A percentile compares a stretch with the other conserved stretches of the same genome.
Evolutionary conservation across 2,113 vertebrate species (phyloP).

Genomic region (Aldabrachelys gigantea): DNA sequence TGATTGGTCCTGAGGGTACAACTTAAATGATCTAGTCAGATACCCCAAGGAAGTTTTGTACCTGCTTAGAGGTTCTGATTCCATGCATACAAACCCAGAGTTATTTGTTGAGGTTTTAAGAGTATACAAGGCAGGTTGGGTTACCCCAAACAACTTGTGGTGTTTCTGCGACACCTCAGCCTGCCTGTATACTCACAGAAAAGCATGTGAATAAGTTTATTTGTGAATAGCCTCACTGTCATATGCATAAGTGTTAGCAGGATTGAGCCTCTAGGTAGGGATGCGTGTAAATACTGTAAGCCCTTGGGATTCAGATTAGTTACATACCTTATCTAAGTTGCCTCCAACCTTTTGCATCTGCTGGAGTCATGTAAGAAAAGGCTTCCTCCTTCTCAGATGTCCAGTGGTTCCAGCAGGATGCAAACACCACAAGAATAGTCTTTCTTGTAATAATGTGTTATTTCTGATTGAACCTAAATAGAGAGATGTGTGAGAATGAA

Average conservation of each 20-base stretch:
- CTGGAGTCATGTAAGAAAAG: rapidly evolving
- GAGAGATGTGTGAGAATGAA: neutral
- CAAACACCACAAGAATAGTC: neutral
- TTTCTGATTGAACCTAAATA: neutral
- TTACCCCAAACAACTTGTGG: neutral
- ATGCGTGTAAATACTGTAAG: neutral
- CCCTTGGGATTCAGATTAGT: rapidly evolving
- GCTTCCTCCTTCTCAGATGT: neutral
- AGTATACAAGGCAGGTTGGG: neutral
- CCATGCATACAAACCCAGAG: neutral
- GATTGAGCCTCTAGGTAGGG: neutral
- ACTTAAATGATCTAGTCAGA: neutral
- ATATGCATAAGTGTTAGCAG: neutral
- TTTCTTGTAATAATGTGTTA: rapidly evolving
- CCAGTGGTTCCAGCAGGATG: neutral
- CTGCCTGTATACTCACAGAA: neutral
- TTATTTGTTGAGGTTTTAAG: neutral
- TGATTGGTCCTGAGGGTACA: neutral
- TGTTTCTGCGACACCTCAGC: neutral
- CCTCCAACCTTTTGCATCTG: neutral
- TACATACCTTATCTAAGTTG: rapidly evolving
- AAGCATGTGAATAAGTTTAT: neutral
- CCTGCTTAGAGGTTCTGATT: neutral
- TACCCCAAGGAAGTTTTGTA: neutral
- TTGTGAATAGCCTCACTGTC: neutral